A percentile compares a stretch with the other conserved stretches of the same genome.
Evolutionary conservation across 2,888 invertebrate species (phyloP).

Genomic region (Noctuana brunneofusca): DNA sequence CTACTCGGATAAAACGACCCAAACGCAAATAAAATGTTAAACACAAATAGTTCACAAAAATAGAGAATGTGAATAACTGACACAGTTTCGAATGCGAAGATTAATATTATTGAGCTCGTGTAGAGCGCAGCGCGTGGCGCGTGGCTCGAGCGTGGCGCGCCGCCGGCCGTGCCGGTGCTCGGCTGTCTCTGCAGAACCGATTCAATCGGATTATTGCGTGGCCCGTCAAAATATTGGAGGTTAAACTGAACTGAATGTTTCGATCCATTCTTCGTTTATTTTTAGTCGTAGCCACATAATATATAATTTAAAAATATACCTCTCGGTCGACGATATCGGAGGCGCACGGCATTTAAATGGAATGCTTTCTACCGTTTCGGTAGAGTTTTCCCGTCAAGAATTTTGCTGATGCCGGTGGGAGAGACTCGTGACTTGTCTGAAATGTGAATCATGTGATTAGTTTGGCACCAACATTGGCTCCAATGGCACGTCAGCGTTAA

Average conservation of each 20-base stretch:
- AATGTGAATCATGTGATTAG: conserved; percentile 78
- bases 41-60: conserved; percentile 62
- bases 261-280: not conserved
- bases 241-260: not conserved
- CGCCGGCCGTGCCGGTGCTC: conserved; percentile 21
- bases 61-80: conserved; percentile 65
- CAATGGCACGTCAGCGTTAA: conserved; percentile 62
- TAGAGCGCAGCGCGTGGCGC: conserved; percentile 6
- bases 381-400: conserved; percentile 26
- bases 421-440: conserved; percentile 71
- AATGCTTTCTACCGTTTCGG: conserved; percentile 16
- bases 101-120: conserved; percentile 51
- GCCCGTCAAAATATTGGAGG: not conserved
- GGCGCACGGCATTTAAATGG: not conserved
- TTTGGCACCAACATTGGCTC: conserved; percentile 70
- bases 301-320: no score
- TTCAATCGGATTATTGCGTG: not conserved
- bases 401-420: conserved; percentile 51
- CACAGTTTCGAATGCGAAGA: conserved; percentile 56
- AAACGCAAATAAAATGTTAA: conserved; percentile 57
- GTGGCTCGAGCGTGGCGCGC: conserved; percentile 11
- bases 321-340: no score
- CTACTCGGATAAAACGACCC: conserved; percentile 30
- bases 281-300: no score
- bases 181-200: conserved; percentile 1